A percentile compares a stretch with the other conserved stretches of the same genome.
Evolutionary conservation across 2,888 invertebrate genomes (phyloP).

Genomic region (Bombylius discolor): DNA sequence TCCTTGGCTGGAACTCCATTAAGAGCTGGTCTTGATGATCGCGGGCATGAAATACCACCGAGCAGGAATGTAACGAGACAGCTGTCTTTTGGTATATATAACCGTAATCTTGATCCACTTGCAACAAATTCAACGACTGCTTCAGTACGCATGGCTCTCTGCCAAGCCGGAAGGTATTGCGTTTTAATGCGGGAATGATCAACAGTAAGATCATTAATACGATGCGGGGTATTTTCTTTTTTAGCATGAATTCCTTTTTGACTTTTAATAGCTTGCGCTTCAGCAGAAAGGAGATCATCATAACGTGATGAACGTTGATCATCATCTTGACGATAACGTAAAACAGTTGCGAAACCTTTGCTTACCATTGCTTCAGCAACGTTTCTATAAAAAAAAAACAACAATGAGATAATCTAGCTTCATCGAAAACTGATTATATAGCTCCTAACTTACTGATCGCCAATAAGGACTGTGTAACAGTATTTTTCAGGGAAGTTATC

Average conservation of each 20-base stretch:
- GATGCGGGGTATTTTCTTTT: slow-evolving; percentile 71
- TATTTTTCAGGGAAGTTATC: slow-evolving; percentile 89
- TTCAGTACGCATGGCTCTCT: slow-evolving; percentile 78
- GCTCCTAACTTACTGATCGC: slow-evolving; percentile 50
- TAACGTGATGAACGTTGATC: slow-evolving; percentile 90
- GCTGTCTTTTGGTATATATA: slow-evolving; percentile 90
- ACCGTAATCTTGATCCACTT: slow-evolving; percentile 83
- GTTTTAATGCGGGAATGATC: slow-evolving; percentile 55
- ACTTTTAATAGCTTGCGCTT: slow-evolving; percentile 82
- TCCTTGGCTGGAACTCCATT: slow-evolving; percentile 52
- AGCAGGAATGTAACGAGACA: slow-evolving; percentile 85
- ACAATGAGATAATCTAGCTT: background rate
- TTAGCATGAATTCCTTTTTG: slow-evolving; percentile 71
- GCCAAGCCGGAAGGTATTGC: slow-evolving; percentile 86
- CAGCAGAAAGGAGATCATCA: slow-evolving; percentile 83
- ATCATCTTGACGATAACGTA: slow-evolving; percentile 89
- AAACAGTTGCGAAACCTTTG: slow-evolving; percentile 85
- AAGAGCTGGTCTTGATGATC: slow-evolving; percentile 63
- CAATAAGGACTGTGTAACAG: slow-evolving; percentile 82
- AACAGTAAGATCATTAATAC: slow-evolving; percentile 75
- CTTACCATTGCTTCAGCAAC: slow-evolving; percentile 85
- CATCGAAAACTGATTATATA: background rate
- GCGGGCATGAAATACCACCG: slow-evolving; percentile 66
- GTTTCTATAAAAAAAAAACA: slow-evolving; percentile 46
- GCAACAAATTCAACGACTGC: slow-evolving; percentile 95